phyloP scores from a whole-genome alignment of 2,113 vertebrate genomes.

The Peromyscus leucopus region DNA sequence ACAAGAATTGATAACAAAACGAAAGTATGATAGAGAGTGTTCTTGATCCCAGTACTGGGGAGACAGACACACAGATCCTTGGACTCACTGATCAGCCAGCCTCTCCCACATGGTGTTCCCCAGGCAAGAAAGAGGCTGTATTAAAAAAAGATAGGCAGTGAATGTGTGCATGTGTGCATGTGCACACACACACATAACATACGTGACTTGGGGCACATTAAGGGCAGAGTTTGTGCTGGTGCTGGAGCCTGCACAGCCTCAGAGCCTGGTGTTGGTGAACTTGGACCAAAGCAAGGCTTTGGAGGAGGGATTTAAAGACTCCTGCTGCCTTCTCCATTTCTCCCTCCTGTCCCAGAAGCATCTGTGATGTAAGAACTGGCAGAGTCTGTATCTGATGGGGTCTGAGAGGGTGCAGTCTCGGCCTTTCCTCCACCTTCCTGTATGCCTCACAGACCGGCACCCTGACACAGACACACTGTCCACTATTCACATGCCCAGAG shows the following conservation, averaged over 20 bases:
- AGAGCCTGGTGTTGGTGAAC: neutral
- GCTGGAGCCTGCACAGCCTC: neutral
- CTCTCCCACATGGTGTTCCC: neutral
- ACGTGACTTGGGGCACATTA: neutral
- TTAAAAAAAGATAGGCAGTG: neutral
- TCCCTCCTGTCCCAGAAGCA: neutral
- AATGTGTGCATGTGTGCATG: neutral
- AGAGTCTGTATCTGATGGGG: neutral
- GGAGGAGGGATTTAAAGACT: neutral
- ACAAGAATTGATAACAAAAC: neutral
- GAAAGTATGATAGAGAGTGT: neutral
- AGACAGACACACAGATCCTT: neutral
- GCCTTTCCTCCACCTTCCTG: neutral
- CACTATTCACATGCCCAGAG: accelerated
- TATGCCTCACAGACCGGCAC: neutral
- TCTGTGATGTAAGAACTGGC: neutral
- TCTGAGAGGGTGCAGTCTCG: neutral
- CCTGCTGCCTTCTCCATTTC: neutral
- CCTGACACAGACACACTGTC: neutral
- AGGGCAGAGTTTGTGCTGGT: too few species aligned
- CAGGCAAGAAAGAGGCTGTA: neutral
- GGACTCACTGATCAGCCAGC: neutral
- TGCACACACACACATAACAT: neutral
- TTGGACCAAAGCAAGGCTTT: neutral
- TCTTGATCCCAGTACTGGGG: too few species aligned